Conservation (phyloP, 1,140 invertebrate genomes). For the Pantala flavescens region DNA sequence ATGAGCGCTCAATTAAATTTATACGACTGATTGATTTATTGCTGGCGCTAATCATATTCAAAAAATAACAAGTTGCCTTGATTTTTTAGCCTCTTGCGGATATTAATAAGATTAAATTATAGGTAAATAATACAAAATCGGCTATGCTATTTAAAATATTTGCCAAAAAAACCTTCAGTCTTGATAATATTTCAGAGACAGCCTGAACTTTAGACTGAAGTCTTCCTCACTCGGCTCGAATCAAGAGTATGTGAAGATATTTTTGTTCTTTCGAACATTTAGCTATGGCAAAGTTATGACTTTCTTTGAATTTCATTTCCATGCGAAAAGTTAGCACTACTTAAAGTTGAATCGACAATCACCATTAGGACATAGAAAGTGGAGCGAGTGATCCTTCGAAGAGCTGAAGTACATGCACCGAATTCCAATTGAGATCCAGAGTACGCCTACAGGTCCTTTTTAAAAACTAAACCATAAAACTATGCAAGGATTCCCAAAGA, state of each 20-base stretch:
- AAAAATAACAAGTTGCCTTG: background rate
- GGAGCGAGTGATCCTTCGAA: background rate
- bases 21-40: background rate
- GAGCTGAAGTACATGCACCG: background rate
- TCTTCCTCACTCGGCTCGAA: background rate
- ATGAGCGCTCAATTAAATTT: background rate
- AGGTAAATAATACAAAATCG: background rate
- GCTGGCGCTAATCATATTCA: background rate
- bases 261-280: no score
- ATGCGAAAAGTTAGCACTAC: background rate
- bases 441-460: background rate
- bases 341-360: slow-evolving; percentile 2
- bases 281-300: background rate
- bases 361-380: background rate
- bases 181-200: background rate
- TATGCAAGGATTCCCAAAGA: background rate
- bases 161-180: background rate
- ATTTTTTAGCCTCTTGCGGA: background rate
- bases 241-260: background rate
- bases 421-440: background rate
- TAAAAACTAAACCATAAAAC: background rate
- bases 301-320: background rate
- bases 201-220: background rate
- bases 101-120: background rate
- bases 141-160: background rate